These are phyloP conservation scores for Poeciliopsis presidionis DNA, from an alignment of 2,797 vertebrate species.

Conservation along the genomic window DNA sequence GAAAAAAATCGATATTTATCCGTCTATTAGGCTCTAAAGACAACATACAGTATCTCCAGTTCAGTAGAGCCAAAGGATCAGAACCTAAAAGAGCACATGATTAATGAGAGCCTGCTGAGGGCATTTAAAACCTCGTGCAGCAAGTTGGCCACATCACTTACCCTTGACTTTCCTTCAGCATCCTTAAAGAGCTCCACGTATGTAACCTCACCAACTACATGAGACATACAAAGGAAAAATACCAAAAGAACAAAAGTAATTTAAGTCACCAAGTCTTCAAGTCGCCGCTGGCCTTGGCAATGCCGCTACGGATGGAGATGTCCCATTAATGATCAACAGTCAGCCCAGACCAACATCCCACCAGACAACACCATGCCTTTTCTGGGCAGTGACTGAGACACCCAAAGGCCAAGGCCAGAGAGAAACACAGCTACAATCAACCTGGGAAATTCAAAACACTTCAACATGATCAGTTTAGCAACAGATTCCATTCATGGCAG, in stretches of 20 bases:
- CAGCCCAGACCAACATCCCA: conserved; percentile 95
- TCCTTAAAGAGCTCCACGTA: conserved; percentile 99
- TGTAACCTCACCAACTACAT: conserved; percentile 99
- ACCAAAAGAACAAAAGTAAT: conserved; percentile 99
- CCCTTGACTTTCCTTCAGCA: conserved; percentile 99
- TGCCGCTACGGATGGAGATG: conserved; percentile 93
- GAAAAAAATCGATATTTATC: conserved; percentile 75
- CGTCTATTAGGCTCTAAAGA: conserved; percentile 80
- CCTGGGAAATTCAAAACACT: conserved; percentile 90
- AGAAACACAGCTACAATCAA: conserved; percentile 90
- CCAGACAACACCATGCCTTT: conserved; percentile 93
- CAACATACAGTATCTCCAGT: conserved; percentile 78
- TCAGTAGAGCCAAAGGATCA: conserved; percentile 78
- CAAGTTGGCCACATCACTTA: conserved; percentile 98
- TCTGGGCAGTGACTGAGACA: conserved; percentile 92
- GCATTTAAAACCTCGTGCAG: conserved; percentile 97
- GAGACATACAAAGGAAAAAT: conserved; percentile 99
- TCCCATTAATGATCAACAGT: conserved; percentile 98
- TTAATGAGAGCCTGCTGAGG: conserved; percentile 93
- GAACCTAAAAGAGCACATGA: conserved; percentile 79
- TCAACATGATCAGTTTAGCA: conserved; percentile 92
- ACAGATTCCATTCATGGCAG: conserved; percentile 83
- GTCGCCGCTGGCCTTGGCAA: conserved; percentile 94
- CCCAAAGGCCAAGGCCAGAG: conserved; percentile 93
- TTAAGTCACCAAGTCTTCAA: conserved; percentile 97